Base-by-base conservation (phyloP, 2,797 vertebrate genomes). In the Manis pentadactyla region DNA sequence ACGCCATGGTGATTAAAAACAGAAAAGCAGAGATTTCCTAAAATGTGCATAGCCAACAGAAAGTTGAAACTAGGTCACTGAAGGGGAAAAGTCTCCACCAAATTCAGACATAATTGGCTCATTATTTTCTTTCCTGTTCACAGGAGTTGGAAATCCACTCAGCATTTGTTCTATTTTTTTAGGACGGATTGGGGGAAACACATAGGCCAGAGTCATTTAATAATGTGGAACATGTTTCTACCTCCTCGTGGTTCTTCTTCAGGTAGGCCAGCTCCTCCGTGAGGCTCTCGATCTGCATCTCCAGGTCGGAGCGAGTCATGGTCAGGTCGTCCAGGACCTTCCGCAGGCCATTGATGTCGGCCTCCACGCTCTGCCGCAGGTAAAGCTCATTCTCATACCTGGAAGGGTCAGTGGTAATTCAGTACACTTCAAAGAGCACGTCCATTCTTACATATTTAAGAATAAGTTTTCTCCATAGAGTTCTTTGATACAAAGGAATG, bases 191-290 rank as follows among this genome's bases (percentile, higher is more conserved):
- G 37, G 19, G 34, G 42, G 14, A n/a, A 34, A 31, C 19, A 15
- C 0, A 6, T 31, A 49, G 27, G 19, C 11, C 31, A 49, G 66
- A 42, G 18, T 7, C 5, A 25, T 39, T 74, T 18, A 42, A 59
- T 25, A 8, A 9, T 0, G 5, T 1, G 29, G 53, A 69, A 1
- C 0, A 1, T 23, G 25, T 29, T 19, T 85, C 46, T 37, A 98
- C 98, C 97, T 98, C 97, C 77, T 97, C 96, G 0, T 98, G 98
- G 91, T 97, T 98, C 96, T 97, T 97, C 93, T 66, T 98, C 90
- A 98, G 84, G 66, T 95, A 97, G 82, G 83, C 84, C 77, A 98
- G 92, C 66, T 97, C 97, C 85, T 98, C 96, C 0, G 61, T 95
- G 66, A 97, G 92, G 91, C 94, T 63, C 91, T 98, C 97, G 0